Evolutionary conservation across 2,113 vertebrate species (phyloP).

Genomic region (Odocoileus virginianus): DNA sequence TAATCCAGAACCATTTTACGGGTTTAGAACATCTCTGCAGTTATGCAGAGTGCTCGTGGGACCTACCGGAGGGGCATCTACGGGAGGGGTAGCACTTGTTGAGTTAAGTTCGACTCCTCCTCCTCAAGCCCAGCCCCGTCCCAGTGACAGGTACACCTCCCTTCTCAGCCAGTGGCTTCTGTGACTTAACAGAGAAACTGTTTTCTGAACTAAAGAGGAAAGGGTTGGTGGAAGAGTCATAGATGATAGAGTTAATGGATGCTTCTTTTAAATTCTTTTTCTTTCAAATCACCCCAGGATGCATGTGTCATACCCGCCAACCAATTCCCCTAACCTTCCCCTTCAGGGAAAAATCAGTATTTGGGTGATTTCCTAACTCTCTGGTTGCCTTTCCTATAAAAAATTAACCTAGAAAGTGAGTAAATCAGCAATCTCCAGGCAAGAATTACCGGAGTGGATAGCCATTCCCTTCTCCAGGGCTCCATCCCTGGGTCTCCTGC

Average conservation of each 20-base stretch:
- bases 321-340: neutral
- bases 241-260: rapidly evolving
- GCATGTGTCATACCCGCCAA: neutral
- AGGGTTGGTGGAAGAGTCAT: neutral
- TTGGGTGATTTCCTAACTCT: neutral
- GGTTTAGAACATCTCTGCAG: neutral
- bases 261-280: neutral
- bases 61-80: neutral
- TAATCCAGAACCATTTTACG: neutral
- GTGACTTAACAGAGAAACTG: neutral
- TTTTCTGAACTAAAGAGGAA: neutral
- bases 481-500: neutral
- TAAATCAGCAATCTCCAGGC: neutral
- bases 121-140: rapidly evolving
- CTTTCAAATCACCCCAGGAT: neutral
- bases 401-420: neutral
- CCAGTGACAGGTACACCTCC: neutral
- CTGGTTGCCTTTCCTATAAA: neutral
- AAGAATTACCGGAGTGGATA: neutral
- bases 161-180: neutral
- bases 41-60: neutral
- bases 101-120: rapidly evolving
- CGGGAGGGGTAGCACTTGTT: neutral
- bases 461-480: neutral
- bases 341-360: neutral